Evolutionary conservation across 2,113 vertebrate genomes (phyloP).

Genomic region (Callopanchax toddi): DNA sequence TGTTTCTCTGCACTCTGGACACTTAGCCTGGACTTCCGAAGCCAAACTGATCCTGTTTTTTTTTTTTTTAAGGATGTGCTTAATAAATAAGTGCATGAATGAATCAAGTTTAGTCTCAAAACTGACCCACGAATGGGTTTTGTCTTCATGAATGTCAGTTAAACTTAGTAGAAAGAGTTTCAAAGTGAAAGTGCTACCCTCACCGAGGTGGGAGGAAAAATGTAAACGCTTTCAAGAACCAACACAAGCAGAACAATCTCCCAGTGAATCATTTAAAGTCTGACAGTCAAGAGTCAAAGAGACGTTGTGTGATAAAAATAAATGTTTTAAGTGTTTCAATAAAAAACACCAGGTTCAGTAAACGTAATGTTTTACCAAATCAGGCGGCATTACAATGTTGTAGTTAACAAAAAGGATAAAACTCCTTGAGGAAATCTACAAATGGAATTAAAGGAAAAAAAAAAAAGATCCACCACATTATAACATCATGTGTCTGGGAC

Average conservation of each 20-base stretch:
- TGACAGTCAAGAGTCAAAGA: conserved; percentile 57
- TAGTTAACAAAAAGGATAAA: conserved; percentile 78
- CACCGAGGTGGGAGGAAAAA: too few species aligned
- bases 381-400: conserved; percentile 68
- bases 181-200: too few species aligned
- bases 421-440: conserved; percentile 79
- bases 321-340: conserved; percentile 75
- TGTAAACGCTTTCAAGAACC: too few species aligned
- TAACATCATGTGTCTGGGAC: conserved; percentile 67
- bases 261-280: too few species aligned
- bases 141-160: too few species aligned
- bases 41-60: neutral
- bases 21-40: neutral
- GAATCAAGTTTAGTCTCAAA: too few species aligned
- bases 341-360: conserved; percentile 74
- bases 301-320: conserved; percentile 76
- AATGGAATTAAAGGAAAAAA: conserved; percentile 76
- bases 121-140: too few species aligned
- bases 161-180: too few species aligned
- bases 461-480: conserved; percentile 64
- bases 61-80: too few species aligned
- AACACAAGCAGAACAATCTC: too few species aligned
- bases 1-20: conserved; percentile 2
- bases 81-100: too few species aligned
- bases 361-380: conserved; percentile 72